Evolutionary conservation across 2,113 vertebrate genomes (phyloP).

Genomic region (Garra rufa): DNA sequence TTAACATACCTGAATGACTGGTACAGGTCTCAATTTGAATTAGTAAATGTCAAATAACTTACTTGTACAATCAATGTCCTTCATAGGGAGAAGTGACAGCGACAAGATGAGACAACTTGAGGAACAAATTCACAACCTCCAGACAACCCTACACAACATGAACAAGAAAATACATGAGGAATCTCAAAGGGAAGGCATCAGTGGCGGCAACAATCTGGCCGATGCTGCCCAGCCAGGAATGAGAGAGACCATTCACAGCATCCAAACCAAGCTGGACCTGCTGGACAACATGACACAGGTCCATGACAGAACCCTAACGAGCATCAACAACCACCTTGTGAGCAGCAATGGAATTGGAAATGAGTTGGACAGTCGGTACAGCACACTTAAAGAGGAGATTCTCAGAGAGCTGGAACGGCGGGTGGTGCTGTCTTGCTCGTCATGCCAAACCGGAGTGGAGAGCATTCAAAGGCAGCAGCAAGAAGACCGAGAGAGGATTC

Average conservation of each 20-base stretch:
- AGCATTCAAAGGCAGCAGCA: conserved; percentile 81
- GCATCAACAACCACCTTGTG: conserved; percentile 80
- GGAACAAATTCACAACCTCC: conserved; percentile 84
- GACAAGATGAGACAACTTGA: conserved; percentile 85
- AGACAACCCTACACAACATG: conserved; percentile 76
- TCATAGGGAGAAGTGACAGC: conserved; percentile 74
- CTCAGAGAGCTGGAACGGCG: conserved; percentile 82
- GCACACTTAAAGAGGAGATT: conserved; percentile 71
- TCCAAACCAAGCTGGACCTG: conserved; percentile 87
- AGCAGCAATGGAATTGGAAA: conserved; percentile 65
- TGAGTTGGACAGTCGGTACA: conserved; percentile 60
- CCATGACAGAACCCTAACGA: conserved; percentile 82
- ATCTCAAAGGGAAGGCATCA: conserved; percentile 64
- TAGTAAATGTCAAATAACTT: conserved; percentile 12
- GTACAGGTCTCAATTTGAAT: background rate
- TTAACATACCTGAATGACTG: too few relatives aligned
- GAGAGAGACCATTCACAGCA: conserved; percentile 85
- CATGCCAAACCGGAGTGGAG: conserved; percentile 82
- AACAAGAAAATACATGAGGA: conserved; percentile 76
- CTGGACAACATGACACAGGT: conserved; percentile 85
- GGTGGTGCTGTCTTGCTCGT: conserved; percentile 81
- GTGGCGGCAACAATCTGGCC: conserved; percentile 76
- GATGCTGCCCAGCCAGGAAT: conserved; percentile 85
- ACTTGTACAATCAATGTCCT: background rate
- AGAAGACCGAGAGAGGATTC: conserved; percentile 82